Base-by-base conservation (phyloP, 1,140 invertebrate species). In the Drepana arcuata region DNA sequence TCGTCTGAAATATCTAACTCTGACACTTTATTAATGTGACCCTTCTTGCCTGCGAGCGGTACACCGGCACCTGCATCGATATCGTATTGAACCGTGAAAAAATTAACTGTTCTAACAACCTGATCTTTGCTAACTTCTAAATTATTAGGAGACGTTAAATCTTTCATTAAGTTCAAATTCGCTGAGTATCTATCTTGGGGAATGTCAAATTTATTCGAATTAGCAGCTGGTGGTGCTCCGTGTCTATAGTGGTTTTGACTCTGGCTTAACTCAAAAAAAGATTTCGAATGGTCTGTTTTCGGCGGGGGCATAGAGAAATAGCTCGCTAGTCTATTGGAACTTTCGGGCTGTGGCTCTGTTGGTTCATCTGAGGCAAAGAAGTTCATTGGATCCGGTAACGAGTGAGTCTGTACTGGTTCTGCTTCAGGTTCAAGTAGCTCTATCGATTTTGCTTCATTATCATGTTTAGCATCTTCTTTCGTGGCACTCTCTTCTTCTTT, bases 191-290 rank as follows among this genome's bases (percentile, higher is more conserved):
- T 25, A 10, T 52, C 46, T 6, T 35, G 21, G 38, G 54, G 48
- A 45, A 65, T 55, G 44, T 56, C 48, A n/a, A n/a, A n/a, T n/a
- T n/a, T n/a, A n/a, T n/a, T n/a, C n/a, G n/a, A n/a, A n/a, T n/a
- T n/a, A n/a, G n/a, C n/a, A n/a, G n/a, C n/a, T n/a, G n/a, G n/a
- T n/a, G n/a, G n/a, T n/a, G 14, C 28, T 38, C 42, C 47, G 34
- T 79, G 67, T 30, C 69, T 72, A 10, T 74, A 78, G 43, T 82
- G 75, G 16, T 82, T 64, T 71, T 80, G 69, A 11, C 74, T 72
- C 34, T 80, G 67, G 51, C 78, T 82, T 44, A 80, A 65, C 41
- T 82, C 78, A 80, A 82, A 82, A 82, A 82, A 82, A 80, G 78
- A 71, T 45, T 82, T 79, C 15, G 67, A 48, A 5, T 59, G 68